Conservation (phyloP, 2,113 vertebrate genomes). For the Rhodinocichla rosea region DNA sequence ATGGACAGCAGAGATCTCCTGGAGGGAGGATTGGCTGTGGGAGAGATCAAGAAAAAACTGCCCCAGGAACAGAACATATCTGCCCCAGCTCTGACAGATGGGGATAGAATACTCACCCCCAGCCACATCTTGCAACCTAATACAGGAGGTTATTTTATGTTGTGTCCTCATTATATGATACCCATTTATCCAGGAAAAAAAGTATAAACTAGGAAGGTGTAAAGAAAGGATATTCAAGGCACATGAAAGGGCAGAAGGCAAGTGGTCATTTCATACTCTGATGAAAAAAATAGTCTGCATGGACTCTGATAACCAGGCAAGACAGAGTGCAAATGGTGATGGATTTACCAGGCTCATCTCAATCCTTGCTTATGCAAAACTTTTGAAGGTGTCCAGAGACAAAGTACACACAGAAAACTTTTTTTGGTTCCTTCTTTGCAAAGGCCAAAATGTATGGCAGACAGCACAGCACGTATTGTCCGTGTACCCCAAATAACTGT, state of each 20-base stretch:
- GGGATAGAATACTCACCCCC: background rate
- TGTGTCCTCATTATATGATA: background rate
- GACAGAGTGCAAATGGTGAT: background rate
- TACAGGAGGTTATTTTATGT: background rate
- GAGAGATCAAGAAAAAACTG: too few relatives aligned
- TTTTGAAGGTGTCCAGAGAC: background rate
- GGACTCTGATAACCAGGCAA: background rate
- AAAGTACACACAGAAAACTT: too few relatives aligned
- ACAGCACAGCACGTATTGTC: background rate
- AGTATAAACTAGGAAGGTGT: rapidly evolving
- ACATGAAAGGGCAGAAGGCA: background rate
- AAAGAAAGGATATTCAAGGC: background rate
- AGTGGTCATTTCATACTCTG: rapidly evolving
- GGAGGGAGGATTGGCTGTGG: too few relatives aligned
- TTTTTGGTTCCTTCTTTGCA: background rate
- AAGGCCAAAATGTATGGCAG: background rate
- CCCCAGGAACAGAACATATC: too few relatives aligned
- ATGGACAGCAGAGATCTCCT: too few relatives aligned
- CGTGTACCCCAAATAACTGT: background rate
- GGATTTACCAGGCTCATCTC: background rate
- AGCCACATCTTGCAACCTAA: background rate
- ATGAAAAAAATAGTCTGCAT: background rate
- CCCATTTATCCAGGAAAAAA: background rate
- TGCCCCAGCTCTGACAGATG: too few relatives aligned
- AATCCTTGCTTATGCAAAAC: background rate